Evolutionary conservation across 2,888 invertebrate species (phyloP).

Genomic region (Matsumyia berberina): DNA sequence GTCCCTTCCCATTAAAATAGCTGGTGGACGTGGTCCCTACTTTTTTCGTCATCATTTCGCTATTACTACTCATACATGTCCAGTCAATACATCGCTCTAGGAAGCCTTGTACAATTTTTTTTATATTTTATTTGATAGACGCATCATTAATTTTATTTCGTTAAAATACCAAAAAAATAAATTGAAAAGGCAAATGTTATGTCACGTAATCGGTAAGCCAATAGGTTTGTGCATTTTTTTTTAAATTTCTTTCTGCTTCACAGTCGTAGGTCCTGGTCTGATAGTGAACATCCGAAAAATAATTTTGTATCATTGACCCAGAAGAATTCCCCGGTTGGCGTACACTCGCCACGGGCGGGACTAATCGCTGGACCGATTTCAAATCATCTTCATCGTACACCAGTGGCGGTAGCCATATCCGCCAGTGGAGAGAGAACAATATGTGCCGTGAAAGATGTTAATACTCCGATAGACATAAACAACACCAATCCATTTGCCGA

Average conservation of each 20-base stretch:
- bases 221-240: neutral
- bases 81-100: neutral
- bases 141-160: slow-evolving; percentile 7
- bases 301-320: neutral
- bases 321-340: neutral
- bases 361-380: neutral
- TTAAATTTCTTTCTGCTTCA: neutral
- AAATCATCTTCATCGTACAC: slow-evolving; percentile 22
- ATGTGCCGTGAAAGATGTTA: slow-evolving; percentile 13
- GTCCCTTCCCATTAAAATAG: neutral
- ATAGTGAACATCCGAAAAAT: neutral
- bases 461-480: neutral
- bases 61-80: too few relatives aligned
- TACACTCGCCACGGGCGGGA: slow-evolving; percentile 24
- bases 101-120: slow-evolving; percentile 15
- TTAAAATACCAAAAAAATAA: neutral
- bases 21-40: neutral
- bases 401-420: slow-evolving; percentile 29
- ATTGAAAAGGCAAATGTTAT: slow-evolving; percentile 15
- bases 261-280: neutral
- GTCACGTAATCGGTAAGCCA: slow-evolving; percentile 34
- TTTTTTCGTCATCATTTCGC: neutral
- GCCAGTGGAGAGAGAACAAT: slow-evolving; percentile 45
- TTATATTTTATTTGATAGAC: slow-evolving; percentile 9
- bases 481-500: slow-evolving; percentile 46